Conservation (phyloP, 2,113 vertebrate genomes). For the Petrocephalus zakoni region DNA sequence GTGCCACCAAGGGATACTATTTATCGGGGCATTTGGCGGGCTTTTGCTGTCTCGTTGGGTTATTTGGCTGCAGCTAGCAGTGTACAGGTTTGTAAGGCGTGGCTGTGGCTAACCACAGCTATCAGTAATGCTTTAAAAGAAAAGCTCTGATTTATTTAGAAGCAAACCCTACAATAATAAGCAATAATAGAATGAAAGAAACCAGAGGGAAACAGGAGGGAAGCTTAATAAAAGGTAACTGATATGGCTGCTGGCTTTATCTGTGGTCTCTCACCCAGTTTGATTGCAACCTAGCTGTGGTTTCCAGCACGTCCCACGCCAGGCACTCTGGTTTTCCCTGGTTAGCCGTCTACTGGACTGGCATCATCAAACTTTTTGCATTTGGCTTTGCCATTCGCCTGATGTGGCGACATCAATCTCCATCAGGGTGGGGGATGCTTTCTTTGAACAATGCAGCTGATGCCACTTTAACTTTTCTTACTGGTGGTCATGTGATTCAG, state of each 20-base stretch:
- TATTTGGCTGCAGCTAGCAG: neutral
- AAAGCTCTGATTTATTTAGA: neutral
- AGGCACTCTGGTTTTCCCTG: neutral
- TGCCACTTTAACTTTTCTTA: neutral
- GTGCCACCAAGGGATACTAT: neutral
- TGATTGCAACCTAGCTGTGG: neutral
- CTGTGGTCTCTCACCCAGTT: neutral
- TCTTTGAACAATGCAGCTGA: neutral
- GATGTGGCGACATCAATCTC: neutral
- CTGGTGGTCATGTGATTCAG: neutral
- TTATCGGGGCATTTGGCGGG: neutral
- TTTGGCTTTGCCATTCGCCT: neutral
- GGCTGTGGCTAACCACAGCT: no score
- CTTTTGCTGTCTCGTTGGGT: neutral
- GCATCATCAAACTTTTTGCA: neutral
- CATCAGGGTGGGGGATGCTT: neutral
- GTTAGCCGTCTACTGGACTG: neutral
- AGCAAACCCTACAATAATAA: neutral
- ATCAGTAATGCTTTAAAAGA: neutral
- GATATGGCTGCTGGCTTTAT: neutral
- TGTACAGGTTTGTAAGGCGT: neutral
- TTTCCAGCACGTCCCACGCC: neutral
- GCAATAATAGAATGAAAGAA: no score
- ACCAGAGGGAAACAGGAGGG: neutral
- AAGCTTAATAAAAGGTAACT: neutral